A percentile compares a stretch with the other conserved stretches of the same genome.
Evolutionary conservation across 2,888 invertebrate genomes (phyloP).

Genomic region (Caenorhabditis macrosperma): DNA sequence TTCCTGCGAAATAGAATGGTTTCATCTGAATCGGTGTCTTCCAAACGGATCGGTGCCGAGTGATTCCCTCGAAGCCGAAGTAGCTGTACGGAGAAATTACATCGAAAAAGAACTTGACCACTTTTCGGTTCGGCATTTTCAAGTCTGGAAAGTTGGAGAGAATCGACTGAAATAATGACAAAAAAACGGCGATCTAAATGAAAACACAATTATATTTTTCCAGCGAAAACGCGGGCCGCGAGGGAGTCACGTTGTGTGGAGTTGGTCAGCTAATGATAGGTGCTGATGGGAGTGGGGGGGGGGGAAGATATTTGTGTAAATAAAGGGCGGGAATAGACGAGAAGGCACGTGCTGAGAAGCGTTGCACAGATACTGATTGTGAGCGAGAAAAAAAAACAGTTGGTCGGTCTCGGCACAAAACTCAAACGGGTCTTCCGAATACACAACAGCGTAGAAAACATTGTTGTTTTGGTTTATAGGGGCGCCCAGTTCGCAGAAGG

Average conservation of each 20-base stretch:
- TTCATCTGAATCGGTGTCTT: constrained; percentile 52
- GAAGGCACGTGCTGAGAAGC: neutral
- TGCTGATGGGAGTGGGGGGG: neutral
- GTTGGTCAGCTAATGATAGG: neutral
- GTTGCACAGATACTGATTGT: neutral
- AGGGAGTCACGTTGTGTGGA: neutral
- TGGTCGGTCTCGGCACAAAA: neutral
- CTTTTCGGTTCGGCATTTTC: constrained; percentile 37
- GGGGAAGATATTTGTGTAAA: neutral
- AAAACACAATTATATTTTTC: neutral
- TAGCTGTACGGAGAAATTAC: constrained; percentile 59
- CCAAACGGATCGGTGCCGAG: constrained; percentile 47
- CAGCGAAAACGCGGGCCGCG: neutral
- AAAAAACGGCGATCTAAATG: neutral
- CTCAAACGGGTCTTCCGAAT: neutral
- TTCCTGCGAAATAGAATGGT: constrained; percentile 44
- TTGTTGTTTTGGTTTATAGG: neutral
- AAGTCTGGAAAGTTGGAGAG: no score
- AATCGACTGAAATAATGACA: no score
- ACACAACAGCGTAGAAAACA: neutral
- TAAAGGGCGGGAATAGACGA: neutral
- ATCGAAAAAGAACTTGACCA: constrained; percentile 55
- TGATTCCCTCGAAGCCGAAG: constrained; percentile 55
- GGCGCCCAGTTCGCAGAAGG: neutral
- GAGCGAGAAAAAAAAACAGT: neutral